These are phyloP conservation scores for Dicaeum eximium DNA, from an alignment of 2,113 vertebrate genomes.

Conservation along the genomic window DNA sequence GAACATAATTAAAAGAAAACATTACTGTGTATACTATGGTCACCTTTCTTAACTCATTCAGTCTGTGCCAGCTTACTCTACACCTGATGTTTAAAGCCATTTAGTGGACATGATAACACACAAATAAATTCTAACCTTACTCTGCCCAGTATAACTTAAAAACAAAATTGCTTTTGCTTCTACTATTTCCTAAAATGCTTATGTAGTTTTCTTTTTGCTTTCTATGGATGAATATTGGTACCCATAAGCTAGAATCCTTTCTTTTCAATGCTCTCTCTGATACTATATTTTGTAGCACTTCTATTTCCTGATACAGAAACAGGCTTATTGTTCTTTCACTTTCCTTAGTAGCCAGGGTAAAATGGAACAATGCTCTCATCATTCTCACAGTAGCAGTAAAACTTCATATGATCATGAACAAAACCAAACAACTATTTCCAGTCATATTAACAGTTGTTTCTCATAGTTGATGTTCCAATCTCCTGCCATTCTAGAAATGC, in stretches of 20 bases:
- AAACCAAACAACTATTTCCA: not conserved
- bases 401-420: not conserved
- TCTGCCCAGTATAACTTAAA: not conserved
- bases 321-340: rapidly evolving
- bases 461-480: not conserved
- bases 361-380: not conserved
- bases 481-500: too few species aligned
- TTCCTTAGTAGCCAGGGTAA: not conserved
- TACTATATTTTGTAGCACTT: not conserved
- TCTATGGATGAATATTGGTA: rapidly evolving
- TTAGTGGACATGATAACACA: not conserved
- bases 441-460: not conserved
- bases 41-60: not conserved
- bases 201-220: not conserved
- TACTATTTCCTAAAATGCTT: not conserved
- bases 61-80: not conserved
- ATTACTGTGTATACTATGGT: not conserved
- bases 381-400: not conserved
- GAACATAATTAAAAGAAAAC: not conserved
- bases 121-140: not conserved
- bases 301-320: not conserved
- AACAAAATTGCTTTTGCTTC: not conserved
- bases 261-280: not conserved
- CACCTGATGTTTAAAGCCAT: not conserved
- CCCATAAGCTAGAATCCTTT: not conserved